phyloP scores from a whole-genome alignment of 2,888 invertebrate genomes.

The Galerucella nymphaeae region DNA sequence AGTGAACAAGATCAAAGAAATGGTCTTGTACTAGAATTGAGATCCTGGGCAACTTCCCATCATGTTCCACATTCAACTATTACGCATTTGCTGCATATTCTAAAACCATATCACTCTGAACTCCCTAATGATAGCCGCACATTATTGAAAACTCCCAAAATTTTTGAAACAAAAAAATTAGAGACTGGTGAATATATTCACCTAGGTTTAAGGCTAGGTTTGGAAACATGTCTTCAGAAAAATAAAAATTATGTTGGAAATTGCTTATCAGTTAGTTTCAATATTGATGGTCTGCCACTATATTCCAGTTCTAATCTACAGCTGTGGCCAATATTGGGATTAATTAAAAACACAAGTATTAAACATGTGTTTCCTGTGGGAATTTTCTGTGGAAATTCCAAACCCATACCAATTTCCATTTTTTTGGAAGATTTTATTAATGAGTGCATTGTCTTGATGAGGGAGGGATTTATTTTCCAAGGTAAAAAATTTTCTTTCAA shows the following conservation, averaged over 20 bases:
- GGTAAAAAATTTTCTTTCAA: too few relatives aligned
- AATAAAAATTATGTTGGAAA: conserved; percentile 4
- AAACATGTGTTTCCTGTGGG: too few relatives aligned
- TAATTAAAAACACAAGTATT: too few relatives aligned
- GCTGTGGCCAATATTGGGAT: too few relatives aligned
- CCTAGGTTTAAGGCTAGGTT: too few relatives aligned
- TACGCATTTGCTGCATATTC: conserved; percentile 11
- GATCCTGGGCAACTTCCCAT: conserved; percentile 10
- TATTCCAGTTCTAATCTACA: too few relatives aligned
- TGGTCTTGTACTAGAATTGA: conserved; percentile 1
- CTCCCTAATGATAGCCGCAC: conserved; percentile 6
- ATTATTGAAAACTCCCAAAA: background rate
- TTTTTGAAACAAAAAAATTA: conserved; percentile 3
- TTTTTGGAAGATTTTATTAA: too few relatives aligned
- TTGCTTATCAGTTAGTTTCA: conserved; percentile 8
- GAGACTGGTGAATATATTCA: conserved; percentile 4
- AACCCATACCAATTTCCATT: too few relatives aligned
- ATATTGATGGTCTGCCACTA: conserved; percentile 6
- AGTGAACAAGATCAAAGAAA: background rate
- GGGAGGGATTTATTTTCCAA: too few relatives aligned
- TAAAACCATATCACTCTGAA: conserved; percentile 13
- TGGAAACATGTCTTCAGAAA: background rate
- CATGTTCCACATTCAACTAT: conserved; percentile 15
- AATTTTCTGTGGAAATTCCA: too few relatives aligned
- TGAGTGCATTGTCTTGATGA: too few relatives aligned